Conservation (phyloP, 2,888 invertebrate genomes). For the Anthrax anthrax region DNA sequence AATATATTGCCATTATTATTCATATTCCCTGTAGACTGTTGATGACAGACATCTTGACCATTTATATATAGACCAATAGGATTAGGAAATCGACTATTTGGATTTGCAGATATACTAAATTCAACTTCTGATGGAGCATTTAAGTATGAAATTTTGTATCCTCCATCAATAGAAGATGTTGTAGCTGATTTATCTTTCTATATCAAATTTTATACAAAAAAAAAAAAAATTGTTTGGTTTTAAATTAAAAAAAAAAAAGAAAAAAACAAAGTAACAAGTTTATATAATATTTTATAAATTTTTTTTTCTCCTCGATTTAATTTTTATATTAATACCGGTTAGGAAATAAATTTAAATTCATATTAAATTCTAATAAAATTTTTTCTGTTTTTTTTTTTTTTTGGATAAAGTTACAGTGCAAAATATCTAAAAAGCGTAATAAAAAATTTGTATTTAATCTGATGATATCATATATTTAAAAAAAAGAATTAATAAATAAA, state of each 20-base stretch:
- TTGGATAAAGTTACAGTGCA: no score
- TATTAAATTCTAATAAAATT: no score
- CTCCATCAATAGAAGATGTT: background rate
- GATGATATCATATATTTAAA: no score
- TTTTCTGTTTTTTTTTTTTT: no score
- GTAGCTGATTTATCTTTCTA: constrained; percentile 2
- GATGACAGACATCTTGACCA: constrained; percentile 7
- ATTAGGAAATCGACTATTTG: constrained; percentile 9
- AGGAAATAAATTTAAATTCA: no score
- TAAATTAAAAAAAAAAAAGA: background rate
- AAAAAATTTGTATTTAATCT: no score
- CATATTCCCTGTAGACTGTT: background rate
- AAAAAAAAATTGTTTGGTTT: background rate
- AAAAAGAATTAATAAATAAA: no score
- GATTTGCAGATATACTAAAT: constrained; percentile 7
- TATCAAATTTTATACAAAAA: background rate
- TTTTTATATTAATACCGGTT: no score
- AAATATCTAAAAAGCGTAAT: no score
- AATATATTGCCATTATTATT: background rate
- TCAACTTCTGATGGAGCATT: constrained; percentile 1
- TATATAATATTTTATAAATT: no score
- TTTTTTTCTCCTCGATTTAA: no score
- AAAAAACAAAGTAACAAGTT: no score
- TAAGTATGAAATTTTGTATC: constrained; percentile 5
- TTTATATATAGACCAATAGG: constrained; percentile 7